Percentiles rank a stretch among this genome's conserved stretches.
Evolutionary conservation across 1,140 invertebrate genomes (phyloP).

Genomic region (Aphelinus certus): DNA sequence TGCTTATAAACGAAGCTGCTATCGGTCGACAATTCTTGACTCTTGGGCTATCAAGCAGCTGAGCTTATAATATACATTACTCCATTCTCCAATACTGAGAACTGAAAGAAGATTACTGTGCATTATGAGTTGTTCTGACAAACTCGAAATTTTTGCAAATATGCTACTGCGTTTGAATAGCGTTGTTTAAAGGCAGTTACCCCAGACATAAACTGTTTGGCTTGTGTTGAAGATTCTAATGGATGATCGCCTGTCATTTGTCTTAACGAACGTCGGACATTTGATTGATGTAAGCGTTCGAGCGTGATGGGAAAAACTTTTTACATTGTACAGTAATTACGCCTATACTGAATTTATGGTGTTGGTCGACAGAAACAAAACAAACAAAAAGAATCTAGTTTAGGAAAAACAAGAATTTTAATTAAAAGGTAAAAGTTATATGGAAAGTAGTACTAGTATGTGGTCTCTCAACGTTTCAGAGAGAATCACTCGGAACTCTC

Average conservation of each 20-base stretch:
- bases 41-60: constrained; percentile 5
- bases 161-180: constrained; percentile 55
- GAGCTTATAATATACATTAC: constrained; percentile 2
- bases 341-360: constrained; percentile 60
- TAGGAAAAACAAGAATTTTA: constrained; percentile 18
- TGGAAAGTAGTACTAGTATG: constrained; percentile 1
- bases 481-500: constrained; percentile 42
- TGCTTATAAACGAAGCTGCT: not conserved
- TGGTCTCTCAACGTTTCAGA: constrained; percentile 43
- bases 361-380: constrained; percentile 51
- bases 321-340: constrained; percentile 66
- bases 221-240: constrained; percentile 46
- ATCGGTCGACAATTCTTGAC: constrained; percentile 12
- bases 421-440: constrained; percentile 19
- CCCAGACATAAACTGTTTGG: constrained; percentile 51
- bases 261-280: constrained; percentile 47
- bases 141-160: constrained; percentile 53
- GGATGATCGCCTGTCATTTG: constrained; percentile 40
- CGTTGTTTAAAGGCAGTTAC: constrained; percentile 57
- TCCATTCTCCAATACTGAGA: constrained; percentile 18
- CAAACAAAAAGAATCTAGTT: constrained; percentile 26
- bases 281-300: constrained; percentile 39
- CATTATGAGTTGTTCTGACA: constrained; percentile 22
- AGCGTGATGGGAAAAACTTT: constrained; percentile 52
- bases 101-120: constrained; percentile 31